Percentiles rank a stretch among this genome's conserved stretches.
Conservation (phyloP, 2,888 invertebrate species). For the Leucophora obtusa region DNA sequence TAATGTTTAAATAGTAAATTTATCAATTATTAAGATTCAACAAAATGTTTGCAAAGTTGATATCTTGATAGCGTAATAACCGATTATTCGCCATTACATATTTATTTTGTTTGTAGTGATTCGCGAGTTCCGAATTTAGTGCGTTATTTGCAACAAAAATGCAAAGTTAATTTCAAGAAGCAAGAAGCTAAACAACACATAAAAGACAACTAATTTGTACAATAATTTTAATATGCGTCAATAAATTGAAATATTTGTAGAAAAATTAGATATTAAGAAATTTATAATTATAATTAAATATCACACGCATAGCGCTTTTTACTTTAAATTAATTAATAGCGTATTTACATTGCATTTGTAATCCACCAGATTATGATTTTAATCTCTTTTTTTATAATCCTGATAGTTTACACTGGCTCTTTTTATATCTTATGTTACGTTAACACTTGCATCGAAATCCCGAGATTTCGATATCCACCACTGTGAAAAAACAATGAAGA, state of each 20-base stretch:
- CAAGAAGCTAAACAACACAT: background rate
- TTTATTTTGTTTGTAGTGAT: slow-evolving; percentile 30
- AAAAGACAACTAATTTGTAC: slow-evolving; percentile 61
- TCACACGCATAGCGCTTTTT: slow-evolving; percentile 63
- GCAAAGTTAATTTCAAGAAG: slow-evolving; percentile 27
- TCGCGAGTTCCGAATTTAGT: slow-evolving; percentile 48
- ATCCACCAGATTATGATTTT: too few species aligned
- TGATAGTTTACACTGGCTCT: too few species aligned
- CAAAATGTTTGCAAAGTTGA: background rate
- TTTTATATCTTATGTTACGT: too few species aligned
- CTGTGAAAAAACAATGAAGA: too few species aligned
- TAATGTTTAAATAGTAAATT: background rate
- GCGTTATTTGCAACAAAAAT: slow-evolving; percentile 33
- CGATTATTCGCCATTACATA: background rate
- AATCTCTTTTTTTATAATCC: too few species aligned
- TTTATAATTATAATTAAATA: slow-evolving; percentile 48
- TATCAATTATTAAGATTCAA: background rate
- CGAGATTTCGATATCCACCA: too few species aligned
- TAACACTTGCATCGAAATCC: too few species aligned
- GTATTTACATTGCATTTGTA: too few species aligned
- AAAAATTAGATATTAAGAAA: slow-evolving; percentile 49
- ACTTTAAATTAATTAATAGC: slow-evolving; percentile 40
- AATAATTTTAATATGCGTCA: slow-evolving; percentile 63
- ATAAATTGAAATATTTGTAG: slow-evolving; percentile 62
- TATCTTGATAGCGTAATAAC: background rate